Percentiles rank a stretch among this genome's conserved stretches.
Conservation (phyloP, 2,888 invertebrate genomes). For the Limulus polyphemus region DNA sequence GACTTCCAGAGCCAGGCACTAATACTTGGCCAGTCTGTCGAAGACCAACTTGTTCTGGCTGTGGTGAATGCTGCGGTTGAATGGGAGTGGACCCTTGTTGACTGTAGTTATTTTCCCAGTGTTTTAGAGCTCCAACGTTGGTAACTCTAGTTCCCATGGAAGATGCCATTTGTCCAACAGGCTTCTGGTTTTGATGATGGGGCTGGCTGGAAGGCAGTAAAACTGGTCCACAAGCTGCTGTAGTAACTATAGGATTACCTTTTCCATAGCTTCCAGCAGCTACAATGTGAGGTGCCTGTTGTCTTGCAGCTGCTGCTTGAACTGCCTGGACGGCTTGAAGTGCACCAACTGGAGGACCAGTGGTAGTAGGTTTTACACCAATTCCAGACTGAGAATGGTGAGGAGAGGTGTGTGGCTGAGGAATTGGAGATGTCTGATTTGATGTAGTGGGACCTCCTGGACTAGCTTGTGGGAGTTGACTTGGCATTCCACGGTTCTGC, state of each 20-base stretch:
- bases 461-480: slow-evolving; percentile 13
- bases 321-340: slow-evolving; percentile 43
- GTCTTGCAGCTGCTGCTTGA: slow-evolving; percentile 80
- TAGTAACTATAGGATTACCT: slow-evolving; percentile 43
- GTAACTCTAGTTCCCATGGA: not conserved
- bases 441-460: slow-evolving; percentile 28
- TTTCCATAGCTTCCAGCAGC: slow-evolving; percentile 53
- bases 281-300: slow-evolving; percentile 46
- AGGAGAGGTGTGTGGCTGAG: slow-evolving; percentile 23
- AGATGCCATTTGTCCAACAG: slow-evolving; percentile 9
- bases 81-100: slow-evolving; percentile 9
- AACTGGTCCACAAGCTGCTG: slow-evolving; percentile 14
- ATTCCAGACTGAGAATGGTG: slow-evolving; percentile 33
- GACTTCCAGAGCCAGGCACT: slow-evolving; percentile 2
- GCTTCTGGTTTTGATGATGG: slow-evolving; percentile 32
- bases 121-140: not conserved
- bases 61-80: slow-evolving; percentile 34
- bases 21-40: slow-evolving; percentile 20
- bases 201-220: slow-evolving; percentile 26
- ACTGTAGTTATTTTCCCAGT: slow-evolving; percentile 35
- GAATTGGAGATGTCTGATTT: slow-evolving; percentile 42
- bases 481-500: slow-evolving; percentile 30
- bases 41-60: slow-evolving; percentile 36
- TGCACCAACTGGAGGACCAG: slow-evolving; percentile 50
- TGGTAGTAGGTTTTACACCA: slow-evolving; percentile 52